Evolutionary conservation across 2,888 invertebrate species (phyloP).

Genomic region (Acanthosepion lycidas): DNA sequence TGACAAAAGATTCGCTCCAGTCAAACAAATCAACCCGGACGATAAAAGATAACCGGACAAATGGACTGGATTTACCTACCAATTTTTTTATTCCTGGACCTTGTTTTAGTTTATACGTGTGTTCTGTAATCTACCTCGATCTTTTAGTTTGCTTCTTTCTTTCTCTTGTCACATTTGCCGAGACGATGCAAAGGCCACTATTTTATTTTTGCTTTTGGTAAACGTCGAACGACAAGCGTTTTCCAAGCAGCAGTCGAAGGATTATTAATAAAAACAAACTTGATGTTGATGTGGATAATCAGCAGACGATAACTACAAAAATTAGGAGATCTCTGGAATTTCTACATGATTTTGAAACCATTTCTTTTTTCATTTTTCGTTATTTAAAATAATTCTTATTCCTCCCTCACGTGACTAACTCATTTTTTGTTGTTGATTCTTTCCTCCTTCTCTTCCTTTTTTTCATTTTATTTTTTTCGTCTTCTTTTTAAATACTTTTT

Average conservation of each 20-base stretch:
- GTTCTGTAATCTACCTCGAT: no score
- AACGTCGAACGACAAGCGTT: no score
- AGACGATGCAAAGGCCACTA: no score
- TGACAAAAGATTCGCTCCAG: neutral
- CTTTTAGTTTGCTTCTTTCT: no score
- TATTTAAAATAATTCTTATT: neutral
- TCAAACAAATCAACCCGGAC: neutral
- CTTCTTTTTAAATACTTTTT: neutral
- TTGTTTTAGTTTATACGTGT: no score
- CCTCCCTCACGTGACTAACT: neutral
- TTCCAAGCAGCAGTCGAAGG: no score
- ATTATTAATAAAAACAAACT: no score
- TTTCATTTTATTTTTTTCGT: neutral
- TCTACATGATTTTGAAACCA: neutral
- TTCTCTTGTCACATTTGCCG: no score
- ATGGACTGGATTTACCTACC: neutral
- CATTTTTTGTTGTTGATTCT: no score
- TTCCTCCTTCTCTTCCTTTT: neutral
- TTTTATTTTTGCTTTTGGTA: no score
- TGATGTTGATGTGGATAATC: no score
- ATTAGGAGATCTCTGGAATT: neutral
- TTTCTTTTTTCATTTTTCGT: neutral
- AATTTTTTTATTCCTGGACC: neutral
- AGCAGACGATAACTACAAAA: neutral
- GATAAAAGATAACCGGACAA: neutral